Evolutionary conservation across 2,113 vertebrate species (phyloP), one percentile per base, ranked within the genome.

Genomic region (Corythaixoides concolor): DNA sequence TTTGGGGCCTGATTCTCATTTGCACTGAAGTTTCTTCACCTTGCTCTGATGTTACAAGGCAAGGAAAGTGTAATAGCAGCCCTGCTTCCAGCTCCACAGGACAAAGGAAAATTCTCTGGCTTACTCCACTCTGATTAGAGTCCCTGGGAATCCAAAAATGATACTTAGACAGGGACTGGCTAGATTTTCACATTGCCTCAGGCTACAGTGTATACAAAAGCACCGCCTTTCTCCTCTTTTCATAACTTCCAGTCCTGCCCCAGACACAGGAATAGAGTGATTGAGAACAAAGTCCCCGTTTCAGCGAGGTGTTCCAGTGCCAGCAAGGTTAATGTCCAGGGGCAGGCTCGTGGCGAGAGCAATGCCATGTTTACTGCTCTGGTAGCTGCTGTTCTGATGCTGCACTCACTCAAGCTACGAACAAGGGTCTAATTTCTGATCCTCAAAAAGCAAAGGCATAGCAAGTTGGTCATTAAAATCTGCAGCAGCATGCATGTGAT

Each of bases 241-340:
- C 73, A 17, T 64, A 62, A 78, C 79, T 92, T 78, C 64, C 76
- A 95, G 73, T 64, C 39, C 49, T 97, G 77, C 80, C 73, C 68
- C 32, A 76, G 89, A 41, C 92, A 88, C 37, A 39, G 87, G 77
- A 85, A 43, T 20, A 72, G 66, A 55, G 89, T 47, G 92, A 94
- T 37, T 69, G 94, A 95, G 95, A 95, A 85, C 92, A 85, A 95
- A 96, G 92, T 95, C 92, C 92, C 79, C 2, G 5, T 35, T 94
- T 23, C 83, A 74, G 93, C 2, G 56, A 55, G 69, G 95, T 56
- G 72, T 56, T 86, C 59, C 56, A 1, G 70, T 74, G 95, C 86
- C 84, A 83, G 94, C 43, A 7, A 85, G 95, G 95, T 91, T 95
- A 94, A 96, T 49, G 91, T 96, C 91, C 90, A 89, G 91, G 60